Conservation (phyloP, 2,888 invertebrate species). For the Tenthredo livida region DNA sequence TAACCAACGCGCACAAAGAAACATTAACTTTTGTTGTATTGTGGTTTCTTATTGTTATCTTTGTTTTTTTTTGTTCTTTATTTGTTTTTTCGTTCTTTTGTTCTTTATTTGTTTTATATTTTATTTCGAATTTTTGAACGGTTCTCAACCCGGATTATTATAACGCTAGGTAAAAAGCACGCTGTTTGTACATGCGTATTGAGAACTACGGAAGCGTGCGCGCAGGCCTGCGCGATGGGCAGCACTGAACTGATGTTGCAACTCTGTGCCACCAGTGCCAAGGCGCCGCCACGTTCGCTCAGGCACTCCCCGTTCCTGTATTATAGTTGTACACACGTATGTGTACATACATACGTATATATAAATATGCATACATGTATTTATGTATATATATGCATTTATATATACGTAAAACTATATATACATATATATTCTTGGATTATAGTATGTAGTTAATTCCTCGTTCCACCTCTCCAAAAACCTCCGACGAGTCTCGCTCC, state of each 20-base stretch:
- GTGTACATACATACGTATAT: neutral
- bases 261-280: constrained; percentile 62
- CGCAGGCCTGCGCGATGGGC: constrained; percentile 77
- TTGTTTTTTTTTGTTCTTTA: neutral
- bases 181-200: constrained; percentile 67
- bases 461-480: constrained; percentile 8
- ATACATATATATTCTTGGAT: constrained; percentile 21
- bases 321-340: neutral
- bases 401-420: no score
- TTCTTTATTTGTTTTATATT: no score
- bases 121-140: constrained; percentile 24
- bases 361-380: no score
- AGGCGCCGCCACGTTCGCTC: constrained; percentile 63
- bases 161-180: constrained; percentile 41
- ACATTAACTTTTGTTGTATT: no score
- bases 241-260: constrained; percentile 69
- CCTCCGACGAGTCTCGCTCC: no score
- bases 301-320: constrained; percentile 39
- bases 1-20: no score
- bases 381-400: no score
- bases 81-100: neutral
- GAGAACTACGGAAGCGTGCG: constrained; percentile 65
- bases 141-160: constrained; percentile 41
- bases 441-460: constrained; percentile 16
- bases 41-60: no score